Evolutionary conservation across 2,797 vertebrate genomes (phyloP).

Genomic region (Orestias chungarensis): DNA sequence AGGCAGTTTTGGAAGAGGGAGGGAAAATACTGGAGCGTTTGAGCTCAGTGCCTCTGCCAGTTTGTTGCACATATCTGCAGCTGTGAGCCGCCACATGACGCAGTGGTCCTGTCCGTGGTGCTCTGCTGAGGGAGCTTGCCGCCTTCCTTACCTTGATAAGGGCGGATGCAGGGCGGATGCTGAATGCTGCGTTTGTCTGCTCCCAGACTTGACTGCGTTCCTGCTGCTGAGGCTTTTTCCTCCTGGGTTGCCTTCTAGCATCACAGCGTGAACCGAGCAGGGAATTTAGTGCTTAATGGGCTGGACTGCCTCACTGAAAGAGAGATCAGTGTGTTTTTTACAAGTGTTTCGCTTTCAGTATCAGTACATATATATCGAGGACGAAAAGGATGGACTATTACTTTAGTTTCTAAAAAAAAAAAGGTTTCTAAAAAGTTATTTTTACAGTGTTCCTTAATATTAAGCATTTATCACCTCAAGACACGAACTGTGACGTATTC

Average conservation of each 20-base stretch:
- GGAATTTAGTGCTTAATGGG: conserved; percentile 15
- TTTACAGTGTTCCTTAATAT: not conserved
- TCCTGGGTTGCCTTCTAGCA: conserved; percentile 17
- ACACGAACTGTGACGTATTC: not conserved
- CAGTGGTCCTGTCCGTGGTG: conserved; percentile 14
- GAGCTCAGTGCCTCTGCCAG: conserved; percentile 23
- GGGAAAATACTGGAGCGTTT: conserved; percentile 33
- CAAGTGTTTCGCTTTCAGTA: not conserved
- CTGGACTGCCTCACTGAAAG: not conserved
- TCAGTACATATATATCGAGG: conserved; percentile 1
- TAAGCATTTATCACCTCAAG: not conserved
- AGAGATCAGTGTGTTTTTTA: conserved; percentile 9
- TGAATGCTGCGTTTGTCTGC: conserved; percentile 28
- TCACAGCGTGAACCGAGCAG: conserved; percentile 13
- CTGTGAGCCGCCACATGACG: conserved; percentile 17
- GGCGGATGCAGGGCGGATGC: conserved; percentile 34
- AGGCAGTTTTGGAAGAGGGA: conserved; percentile 32
- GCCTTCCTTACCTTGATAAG: conserved; percentile 51
- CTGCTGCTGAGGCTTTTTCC: conserved; percentile 15
- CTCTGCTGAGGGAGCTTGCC: conserved; percentile 32
- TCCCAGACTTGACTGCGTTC: conserved; percentile 31
- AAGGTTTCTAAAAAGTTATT: not conserved
- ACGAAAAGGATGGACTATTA: not conserved
- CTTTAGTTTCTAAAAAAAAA: not conserved
- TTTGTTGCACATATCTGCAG: conserved; percentile 30